Evolutionary conservation across 1,140 invertebrate genomes (phyloP).

Genomic region (Zophobas morio): DNA sequence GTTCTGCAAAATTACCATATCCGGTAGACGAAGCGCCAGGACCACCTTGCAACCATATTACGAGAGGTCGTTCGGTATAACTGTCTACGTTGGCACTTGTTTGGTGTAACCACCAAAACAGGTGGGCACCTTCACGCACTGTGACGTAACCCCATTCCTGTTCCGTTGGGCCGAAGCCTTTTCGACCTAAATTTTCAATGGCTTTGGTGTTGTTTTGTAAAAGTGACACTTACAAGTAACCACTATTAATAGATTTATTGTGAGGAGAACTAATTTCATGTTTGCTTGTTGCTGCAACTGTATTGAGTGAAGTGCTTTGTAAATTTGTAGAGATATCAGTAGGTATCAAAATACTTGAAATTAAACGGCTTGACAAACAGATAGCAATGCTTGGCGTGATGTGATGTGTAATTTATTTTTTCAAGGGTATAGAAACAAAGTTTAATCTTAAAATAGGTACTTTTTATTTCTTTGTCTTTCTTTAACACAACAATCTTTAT

Average conservation of each 20-base stretch:
- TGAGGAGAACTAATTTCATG: slow-evolving; percentile 67
- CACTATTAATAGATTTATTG: not conserved
- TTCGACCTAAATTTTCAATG: slow-evolving; percentile 46
- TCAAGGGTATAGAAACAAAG: no score
- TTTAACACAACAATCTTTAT: not conserved
- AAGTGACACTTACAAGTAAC: not conserved
- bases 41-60: slow-evolving; percentile 79
- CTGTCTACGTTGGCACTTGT: slow-evolving; percentile 72
- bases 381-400: no score
- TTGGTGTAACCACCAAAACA: slow-evolving; percentile 70
- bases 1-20: slow-evolving; percentile 84
- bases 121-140: slow-evolving; percentile 80
- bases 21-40: slow-evolving; percentile 84
- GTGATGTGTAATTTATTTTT: no score
- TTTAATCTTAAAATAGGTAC: not conserved
- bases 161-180: slow-evolving; percentile 72
- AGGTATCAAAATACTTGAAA: no score
- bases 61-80: slow-evolving; percentile 76
- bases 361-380: no score
- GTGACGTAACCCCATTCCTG: slow-evolving; percentile 80
- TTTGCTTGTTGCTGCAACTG: no score
- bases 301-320: no score
- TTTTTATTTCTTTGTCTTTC: not conserved
- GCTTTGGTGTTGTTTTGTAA: not conserved
- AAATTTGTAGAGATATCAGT: no score